Base-by-base conservation (phyloP, 2,113 vertebrate species). In the Chascanopsetta lugubris region DNA sequence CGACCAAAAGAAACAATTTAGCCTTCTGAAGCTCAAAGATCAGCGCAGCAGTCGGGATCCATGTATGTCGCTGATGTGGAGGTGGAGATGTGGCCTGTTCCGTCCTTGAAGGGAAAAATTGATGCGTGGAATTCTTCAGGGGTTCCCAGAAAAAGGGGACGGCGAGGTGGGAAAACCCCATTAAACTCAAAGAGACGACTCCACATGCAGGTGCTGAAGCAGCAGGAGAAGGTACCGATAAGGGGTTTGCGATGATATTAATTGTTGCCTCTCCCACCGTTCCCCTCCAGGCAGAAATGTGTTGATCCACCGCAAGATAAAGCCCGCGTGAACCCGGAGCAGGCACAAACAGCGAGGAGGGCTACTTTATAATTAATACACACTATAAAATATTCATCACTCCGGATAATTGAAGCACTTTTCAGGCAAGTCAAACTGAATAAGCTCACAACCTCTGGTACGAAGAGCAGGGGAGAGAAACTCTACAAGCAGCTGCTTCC, bases 311-410 rank as follows among this genome's bases (percentile, higher is more conserved):
- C 45, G 72, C 64, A 65, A 77, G 75, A 80, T 72, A n/a, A n/a
- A 61, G 63, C 48, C 72, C 69, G 54, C 56, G 69, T 61, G 59
- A 69, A 74, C 83, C 56, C 58, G 51, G 57, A 76, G 84, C 66
- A 4, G 57, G 54, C 76, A 80, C 61, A 64, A 79, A 70, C 62
- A 76, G 73, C 62, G 72, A 71, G 62, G 51, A 73, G 58, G 77
- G 74, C 64, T 82, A 48, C 68, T 84, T 80, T 74, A 87, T 90
- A 89, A 90, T 86, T 87, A 89, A 90, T 87, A 82, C 26, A 61
- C 73, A 51, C 49, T 60, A 90, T 92, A 77, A 91, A 90, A 87
- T 81, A 84, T 85, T 74, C 77, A 88, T 83, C 53, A 66, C 56
- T 80, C 72, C 22, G 53, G 66, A 80, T 81, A 87, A 85, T 79